Evolutionary conservation across 2,797 vertebrate species (phyloP).

Genomic region (Sciurus vulgaris): DNA sequence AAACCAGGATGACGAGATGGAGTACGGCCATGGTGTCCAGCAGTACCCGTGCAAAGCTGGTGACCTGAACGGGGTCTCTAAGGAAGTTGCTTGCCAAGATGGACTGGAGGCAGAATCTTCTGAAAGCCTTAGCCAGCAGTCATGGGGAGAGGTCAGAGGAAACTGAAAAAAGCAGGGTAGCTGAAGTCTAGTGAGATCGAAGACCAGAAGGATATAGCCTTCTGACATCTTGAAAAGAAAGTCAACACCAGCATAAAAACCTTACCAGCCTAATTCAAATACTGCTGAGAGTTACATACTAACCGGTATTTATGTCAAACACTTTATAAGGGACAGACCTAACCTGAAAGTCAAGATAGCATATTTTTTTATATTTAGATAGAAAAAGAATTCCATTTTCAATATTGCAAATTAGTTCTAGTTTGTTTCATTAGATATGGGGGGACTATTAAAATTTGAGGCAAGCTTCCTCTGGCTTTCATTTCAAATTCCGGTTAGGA

Average conservation of each 20-base stretch:
- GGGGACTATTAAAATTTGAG: neutral
- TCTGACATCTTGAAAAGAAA: neutral
- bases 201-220: neutral
- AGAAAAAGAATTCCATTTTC: neutral
- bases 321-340: conserved; percentile 6
- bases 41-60: rapidly evolving
- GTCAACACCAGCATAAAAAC: neutral
- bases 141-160: neutral
- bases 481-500: neutral
- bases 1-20: neutral
- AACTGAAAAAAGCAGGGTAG: neutral
- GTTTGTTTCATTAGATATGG: neutral
- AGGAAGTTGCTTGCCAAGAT: neutral
- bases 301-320: conserved; percentile 49
- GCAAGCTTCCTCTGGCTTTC: neutral
- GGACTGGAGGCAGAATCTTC: neutral
- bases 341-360: conserved; percentile 63
- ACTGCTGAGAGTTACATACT: neutral
- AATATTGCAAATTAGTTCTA: neutral
- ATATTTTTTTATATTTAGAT: conserved; percentile 8
- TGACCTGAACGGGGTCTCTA: neutral
- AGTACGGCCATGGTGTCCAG: neutral
- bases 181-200: rapidly evolving
- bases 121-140: neutral
- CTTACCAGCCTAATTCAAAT: neutral